Evolutionary conservation across 2,888 invertebrate species (phyloP).

Genomic region (Oegoconia quadripuncta): DNA sequence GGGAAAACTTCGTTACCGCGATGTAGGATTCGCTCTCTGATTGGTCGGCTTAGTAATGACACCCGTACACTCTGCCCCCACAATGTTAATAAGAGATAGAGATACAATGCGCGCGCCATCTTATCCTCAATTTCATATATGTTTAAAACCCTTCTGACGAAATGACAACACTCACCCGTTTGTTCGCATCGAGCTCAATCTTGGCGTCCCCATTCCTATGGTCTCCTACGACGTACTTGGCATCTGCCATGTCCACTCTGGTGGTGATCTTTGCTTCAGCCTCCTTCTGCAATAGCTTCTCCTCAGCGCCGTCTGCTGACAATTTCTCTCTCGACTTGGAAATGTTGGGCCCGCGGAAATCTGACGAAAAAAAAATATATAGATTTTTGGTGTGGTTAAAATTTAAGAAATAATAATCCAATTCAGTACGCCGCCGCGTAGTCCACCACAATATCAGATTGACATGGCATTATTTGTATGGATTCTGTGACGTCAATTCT

Average conservation of each 20-base stretch:
- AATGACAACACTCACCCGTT: conserved; percentile 67
- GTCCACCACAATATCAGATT: no score
- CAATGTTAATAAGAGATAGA: no score
- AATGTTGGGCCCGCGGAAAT: conserved; percentile 52
- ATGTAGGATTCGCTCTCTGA: no score
- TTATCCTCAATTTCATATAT: background rate
- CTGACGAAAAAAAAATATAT: conserved; percentile 28
- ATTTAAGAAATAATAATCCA: no score
- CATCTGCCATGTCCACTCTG: conserved; percentile 82
- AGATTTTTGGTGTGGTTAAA: no score
- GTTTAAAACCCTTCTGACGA: background rate
- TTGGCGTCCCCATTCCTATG: conserved; percentile 93
- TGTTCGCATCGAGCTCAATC: conserved; percentile 86
- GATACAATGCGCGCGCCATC: background rate
- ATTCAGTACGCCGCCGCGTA: no score
- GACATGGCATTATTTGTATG: no score
- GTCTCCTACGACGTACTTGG: conserved; percentile 86
- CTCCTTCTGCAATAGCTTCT: conserved; percentile 82
- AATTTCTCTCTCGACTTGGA: conserved; percentile 67
- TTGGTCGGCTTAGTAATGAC: no score
- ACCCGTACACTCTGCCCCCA: no score
- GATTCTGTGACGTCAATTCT: no score
- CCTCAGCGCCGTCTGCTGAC: conserved; percentile 83
- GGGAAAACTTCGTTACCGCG: no score
- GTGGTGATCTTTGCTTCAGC: conserved; percentile 79